Evolutionary conservation across 2,888 invertebrate genomes (phyloP), one percentile per base, ranked within the genome.

Genomic region (Zeuzera pyrina): DNA sequence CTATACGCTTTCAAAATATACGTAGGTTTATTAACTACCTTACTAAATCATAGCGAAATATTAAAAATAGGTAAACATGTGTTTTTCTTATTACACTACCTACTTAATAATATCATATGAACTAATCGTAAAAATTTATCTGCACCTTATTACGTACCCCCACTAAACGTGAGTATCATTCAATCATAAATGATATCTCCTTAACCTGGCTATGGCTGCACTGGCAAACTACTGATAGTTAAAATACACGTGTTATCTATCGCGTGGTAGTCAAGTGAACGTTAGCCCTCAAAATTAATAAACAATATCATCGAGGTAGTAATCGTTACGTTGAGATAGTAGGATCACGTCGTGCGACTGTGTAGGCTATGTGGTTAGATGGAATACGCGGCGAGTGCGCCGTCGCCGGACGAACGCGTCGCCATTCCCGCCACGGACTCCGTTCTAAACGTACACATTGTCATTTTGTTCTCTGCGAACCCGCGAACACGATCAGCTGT

Each of bases 391-490:
- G 70, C 68, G 58, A 50, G 65, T 72, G 64, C 77, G 73, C 76
- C 73, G 72, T 60, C 67, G 66, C 64, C 51, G 57, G 52, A 47
- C 56, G 60, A n/a, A 10, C 59, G 60, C 56, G 54, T 16, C 66
- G 63, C 65, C 81, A 81, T 73, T 81, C 73, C 72, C 70, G 68
- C 66, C 64, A 63, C 73, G 62, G 67, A 63, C 72, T 57, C 61
- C 71, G 62, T 47, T 50, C 61, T 51, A 48, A 57, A 51, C 65
- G 65, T 63, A 68, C 76, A 62, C 58, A 58, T 58, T 57, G 56
- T 55, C 60, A 37, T 56, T 49, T 52, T 55, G 52, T 58, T 52
- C 59, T 46, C 45, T 46, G 52, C 53, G 43, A 45, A 50, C 52
- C 44, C 60, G 55, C 64, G 57, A 48, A 59, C 54, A 50, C 69